phyloP scores from a whole-genome alignment of 1,140 invertebrate species.

The Dufourea novaeangliae region DNA sequence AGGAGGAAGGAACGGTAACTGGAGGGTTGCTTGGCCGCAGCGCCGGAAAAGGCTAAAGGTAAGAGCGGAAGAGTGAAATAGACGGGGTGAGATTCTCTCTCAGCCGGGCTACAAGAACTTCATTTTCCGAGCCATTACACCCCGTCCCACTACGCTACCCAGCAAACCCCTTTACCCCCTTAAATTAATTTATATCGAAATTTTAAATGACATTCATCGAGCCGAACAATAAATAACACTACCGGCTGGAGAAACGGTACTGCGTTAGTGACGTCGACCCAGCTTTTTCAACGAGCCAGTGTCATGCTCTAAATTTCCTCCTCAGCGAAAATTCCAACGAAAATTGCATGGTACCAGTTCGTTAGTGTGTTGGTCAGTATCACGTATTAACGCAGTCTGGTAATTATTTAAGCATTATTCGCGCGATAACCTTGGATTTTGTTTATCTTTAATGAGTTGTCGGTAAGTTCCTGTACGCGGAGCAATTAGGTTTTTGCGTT shows the following conservation, averaged over 20 bases:
- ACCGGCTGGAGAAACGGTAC: conserved; percentile 23
- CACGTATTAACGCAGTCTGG: neutral
- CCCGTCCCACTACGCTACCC: conserved; percentile 65
- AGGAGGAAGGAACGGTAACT: conserved; percentile 45
- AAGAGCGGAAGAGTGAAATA: conserved; percentile 40
- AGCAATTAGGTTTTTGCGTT: no score
- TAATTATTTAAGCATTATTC: neutral
- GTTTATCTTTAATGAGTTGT: neutral
- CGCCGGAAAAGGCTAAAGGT: conserved; percentile 40
- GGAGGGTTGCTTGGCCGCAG: conserved; percentile 25
- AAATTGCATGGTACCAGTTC: conserved; percentile 38
- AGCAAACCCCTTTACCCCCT: conserved; percentile 72
- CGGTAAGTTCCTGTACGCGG: no score
- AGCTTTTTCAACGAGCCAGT: conserved; percentile 28
- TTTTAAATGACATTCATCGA: conserved; percentile 79
- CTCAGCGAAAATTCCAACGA: conserved; percentile 24
- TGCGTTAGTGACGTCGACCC: neutral
- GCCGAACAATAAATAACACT: conserved; percentile 74
- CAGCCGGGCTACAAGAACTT: conserved; percentile 77
- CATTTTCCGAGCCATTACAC: conserved; percentile 80
- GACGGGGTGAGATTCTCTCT: conserved; percentile 69
- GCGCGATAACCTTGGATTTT: neutral
- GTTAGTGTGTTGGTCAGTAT: neutral
- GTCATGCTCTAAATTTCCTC: conserved; percentile 19
- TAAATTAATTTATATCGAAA: conserved; percentile 81